phyloP scores from a whole-genome alignment of 2,113 vertebrate genomes.

The Protobothrops flavoviridis region DNA sequence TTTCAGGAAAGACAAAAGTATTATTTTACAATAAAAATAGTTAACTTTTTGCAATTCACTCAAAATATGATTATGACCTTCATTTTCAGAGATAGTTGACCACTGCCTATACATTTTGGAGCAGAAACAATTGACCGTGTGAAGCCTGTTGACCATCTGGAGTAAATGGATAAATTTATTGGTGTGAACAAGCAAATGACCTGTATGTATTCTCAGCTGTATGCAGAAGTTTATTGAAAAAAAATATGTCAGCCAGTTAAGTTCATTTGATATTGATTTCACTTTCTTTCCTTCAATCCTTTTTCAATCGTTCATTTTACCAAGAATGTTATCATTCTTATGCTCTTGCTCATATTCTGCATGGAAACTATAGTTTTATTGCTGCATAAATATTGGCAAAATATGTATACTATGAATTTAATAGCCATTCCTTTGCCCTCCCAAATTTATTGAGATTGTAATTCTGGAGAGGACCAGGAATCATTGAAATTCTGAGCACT shows the following conservation, averaged over 20 bases:
- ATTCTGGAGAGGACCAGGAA: background rate
- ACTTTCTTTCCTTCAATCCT: background rate
- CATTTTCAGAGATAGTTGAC: background rate
- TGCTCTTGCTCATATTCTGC: background rate
- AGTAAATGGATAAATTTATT: background rate
- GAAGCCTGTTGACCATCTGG: background rate
- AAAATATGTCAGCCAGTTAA: background rate
- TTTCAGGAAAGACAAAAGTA: too few species aligned
- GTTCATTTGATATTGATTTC: background rate
- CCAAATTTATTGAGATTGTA: background rate
- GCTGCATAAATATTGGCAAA: background rate
- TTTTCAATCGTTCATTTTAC: background rate
- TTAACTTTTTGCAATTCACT: background rate
- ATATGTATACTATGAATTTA: background rate
- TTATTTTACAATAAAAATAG: too few species aligned
- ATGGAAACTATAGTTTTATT: background rate
- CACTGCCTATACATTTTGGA: background rate
- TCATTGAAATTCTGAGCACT: background rate
- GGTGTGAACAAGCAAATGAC: background rate
- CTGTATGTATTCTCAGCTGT: background rate
- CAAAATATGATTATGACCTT: background rate
- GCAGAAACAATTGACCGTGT: background rate
- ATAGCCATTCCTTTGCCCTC: background rate
- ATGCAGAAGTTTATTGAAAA: background rate
- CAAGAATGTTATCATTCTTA: background rate